A percentile compares a stretch with the other conserved stretches of the same genome.
phyloP scores from a whole-genome alignment of 1,140 invertebrate genomes.

The Nomia melanderi region DNA sequence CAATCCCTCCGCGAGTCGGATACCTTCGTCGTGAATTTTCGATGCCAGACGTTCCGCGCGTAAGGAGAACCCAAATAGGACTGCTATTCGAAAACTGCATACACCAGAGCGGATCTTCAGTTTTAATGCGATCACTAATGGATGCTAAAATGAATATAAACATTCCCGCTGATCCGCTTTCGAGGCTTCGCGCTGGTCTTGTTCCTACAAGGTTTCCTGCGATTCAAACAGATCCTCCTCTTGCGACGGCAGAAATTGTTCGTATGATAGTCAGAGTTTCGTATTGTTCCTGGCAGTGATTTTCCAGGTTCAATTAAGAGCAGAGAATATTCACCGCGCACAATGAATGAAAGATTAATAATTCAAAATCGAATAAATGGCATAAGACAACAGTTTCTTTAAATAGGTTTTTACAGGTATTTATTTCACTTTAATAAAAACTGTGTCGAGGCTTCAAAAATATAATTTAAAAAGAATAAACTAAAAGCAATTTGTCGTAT shows the following conservation, averaged over 20 bases:
- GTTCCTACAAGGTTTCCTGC: conserved; percentile 43
- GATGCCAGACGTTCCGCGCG: background rate
- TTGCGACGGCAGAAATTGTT: background rate
- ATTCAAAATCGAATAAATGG: too few species aligned
- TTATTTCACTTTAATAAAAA: too few species aligned
- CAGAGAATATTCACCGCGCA: background rate
- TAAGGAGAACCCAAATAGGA: conserved; percentile 25
- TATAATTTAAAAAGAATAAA: too few species aligned
- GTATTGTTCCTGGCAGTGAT: background rate
- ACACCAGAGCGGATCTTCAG: conserved; percentile 41
- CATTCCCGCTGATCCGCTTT: conserved; percentile 71
- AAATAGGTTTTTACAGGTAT: too few species aligned
- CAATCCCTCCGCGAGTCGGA: too few species aligned
- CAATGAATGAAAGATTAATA: background rate
- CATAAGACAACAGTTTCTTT: too few species aligned
- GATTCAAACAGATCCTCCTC: conserved; percentile 12
- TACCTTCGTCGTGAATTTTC: too few species aligned
- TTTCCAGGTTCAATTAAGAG: background rate
- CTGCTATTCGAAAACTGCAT: conserved; percentile 33
- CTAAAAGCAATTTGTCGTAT: too few species aligned
- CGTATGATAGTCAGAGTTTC: conserved; percentile 10
- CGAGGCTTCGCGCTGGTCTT: conserved; percentile 57
- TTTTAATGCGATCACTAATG: conserved; percentile 74
- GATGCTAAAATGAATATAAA: conserved; percentile 76
- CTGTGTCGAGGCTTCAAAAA: too few species aligned